These are phyloP conservation scores for Eulemur mongoz DNA, from an alignment of 2,797 vertebrate species.

Conservation along the genomic window DNA sequence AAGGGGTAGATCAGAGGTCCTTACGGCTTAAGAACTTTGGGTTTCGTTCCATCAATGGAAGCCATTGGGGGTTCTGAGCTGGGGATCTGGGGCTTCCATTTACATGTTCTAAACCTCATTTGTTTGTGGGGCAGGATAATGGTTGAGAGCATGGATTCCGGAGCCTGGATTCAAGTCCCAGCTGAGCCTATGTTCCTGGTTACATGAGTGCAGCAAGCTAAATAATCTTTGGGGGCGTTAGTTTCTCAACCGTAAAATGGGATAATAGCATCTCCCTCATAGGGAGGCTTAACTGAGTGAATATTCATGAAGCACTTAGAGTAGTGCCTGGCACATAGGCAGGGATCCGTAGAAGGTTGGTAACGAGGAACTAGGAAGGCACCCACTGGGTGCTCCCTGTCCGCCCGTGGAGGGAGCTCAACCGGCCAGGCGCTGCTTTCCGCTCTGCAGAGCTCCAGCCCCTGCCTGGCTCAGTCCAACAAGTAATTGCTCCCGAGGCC, in stretches of 20 bases:
- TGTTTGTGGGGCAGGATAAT: fast-evolving
- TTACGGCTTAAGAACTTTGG: neutral
- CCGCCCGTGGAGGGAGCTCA: too few relatives aligned
- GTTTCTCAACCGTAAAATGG: neutral
- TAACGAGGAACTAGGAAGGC: neutral
- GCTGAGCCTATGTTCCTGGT: neutral
- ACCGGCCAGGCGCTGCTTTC: neutral
- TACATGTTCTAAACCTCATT: neutral
- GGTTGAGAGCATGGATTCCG: neutral
- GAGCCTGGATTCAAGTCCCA: neutral
- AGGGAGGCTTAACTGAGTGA: neutral
- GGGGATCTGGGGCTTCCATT: neutral
- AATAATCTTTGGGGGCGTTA: neutral
- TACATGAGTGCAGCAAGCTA: neutral
- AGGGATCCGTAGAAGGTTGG: neutral
- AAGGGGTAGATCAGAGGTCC: neutral
- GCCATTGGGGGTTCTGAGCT: neutral
- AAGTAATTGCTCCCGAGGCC: neutral
- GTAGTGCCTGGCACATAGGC: neutral
- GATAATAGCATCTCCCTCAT: neutral
- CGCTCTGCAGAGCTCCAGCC: neutral
- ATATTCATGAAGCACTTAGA: neutral
- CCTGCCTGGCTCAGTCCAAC: neutral
- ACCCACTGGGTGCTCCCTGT: neutral
- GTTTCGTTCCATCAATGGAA: neutral